Base-by-base conservation (phyloP, 2,113 vertebrate species). In the Synchiropus splendidus region DNA sequence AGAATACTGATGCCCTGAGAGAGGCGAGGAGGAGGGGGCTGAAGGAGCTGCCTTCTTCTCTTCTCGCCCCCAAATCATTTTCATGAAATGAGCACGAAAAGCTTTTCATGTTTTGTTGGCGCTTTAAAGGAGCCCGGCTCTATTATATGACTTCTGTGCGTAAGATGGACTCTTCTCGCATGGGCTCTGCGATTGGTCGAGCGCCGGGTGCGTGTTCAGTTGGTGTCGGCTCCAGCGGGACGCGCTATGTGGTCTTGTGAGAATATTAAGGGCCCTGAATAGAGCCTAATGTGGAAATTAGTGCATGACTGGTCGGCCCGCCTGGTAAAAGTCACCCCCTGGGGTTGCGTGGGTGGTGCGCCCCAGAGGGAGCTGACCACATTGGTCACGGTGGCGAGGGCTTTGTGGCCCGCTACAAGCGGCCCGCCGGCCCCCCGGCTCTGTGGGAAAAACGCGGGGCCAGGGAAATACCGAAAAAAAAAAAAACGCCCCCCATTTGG, bases 21-120 rank as follows among this genome's bases (percentile, higher is more conserved):
- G n/a, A n/a, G n/a, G n/a, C n/a, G n/a, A 79, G 75, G 52, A 45
- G 46, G 10, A 13, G 30, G 37, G 42, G 12, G 60, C 54, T 32
- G 61, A 80, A 77, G 77, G 77, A 81, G 40, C 37, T 16, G 61
- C 45, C 41, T 44, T 57, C 65, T 84, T 86, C 82, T 80, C 83
- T 86, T 85, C 83, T 74, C 75, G 60, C 77, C 85, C 83, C 85
- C 85, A 84, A 88, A 88, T 90, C 87, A 88, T 90, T 92, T 92
- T 92, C 90, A 90, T 92, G 90, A 94, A 92, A 92, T 91, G 90
- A 88, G 92, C 90, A 94, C 90, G 91, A 92, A 92, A 93, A 91
- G 91, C 89, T 88, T 83, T 91, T 92, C 87, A 91, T 83, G 89
- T 92, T 91, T 89, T 93, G 88, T 90, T 81, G 75, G 64, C 59